Percentiles rank a stretch among this genome's conserved stretches.
Conservation (phyloP, 2,888 invertebrate species). For the Neocrepidodera transversa region DNA sequence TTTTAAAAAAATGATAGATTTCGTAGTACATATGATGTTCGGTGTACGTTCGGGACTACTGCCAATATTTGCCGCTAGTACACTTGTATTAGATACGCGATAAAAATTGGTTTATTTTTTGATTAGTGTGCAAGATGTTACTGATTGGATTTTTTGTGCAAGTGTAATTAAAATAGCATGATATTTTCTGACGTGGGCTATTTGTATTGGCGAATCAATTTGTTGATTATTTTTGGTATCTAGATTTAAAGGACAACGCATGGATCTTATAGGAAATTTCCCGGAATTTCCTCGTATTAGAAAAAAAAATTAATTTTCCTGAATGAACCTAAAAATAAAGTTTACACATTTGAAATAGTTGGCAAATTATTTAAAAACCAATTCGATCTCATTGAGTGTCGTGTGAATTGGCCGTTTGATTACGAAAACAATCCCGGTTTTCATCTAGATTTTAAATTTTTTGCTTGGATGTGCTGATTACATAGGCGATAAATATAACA, state of each 20-base stretch:
- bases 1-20: constrained; percentile 34
- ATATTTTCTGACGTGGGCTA: constrained; percentile 31
- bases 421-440: constrained; percentile 18
- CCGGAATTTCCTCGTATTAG: not conserved
- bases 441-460: constrained; percentile 3
- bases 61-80: constrained; percentile 12
- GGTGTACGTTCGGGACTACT: constrained; percentile 16
- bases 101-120: constrained; percentile 21
- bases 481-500: constrained; percentile 25
- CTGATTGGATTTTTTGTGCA: constrained; percentile 27
- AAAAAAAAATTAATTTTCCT: not conserved
- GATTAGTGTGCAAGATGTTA: constrained; percentile 27
- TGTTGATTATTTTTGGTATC: too few species aligned
- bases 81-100: constrained; percentile 3
- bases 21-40: constrained; percentile 14
- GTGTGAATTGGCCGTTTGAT: constrained; percentile 23
- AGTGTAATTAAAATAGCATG: constrained; percentile 34
- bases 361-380: constrained; percentile 1
- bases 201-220: constrained; percentile 14
- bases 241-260: too few species aligned
- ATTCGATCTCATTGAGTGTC: constrained; percentile 13
- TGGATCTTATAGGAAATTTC: too few species aligned
- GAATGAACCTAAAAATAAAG: constrained; percentile 24
- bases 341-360: not conserved
- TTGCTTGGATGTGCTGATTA: constrained; percentile 12